Evolutionary conservation across 2,888 invertebrate species (phyloP), one percentile per base, ranked within the genome.

Genomic region (Drosophila meridionalis): DNA sequence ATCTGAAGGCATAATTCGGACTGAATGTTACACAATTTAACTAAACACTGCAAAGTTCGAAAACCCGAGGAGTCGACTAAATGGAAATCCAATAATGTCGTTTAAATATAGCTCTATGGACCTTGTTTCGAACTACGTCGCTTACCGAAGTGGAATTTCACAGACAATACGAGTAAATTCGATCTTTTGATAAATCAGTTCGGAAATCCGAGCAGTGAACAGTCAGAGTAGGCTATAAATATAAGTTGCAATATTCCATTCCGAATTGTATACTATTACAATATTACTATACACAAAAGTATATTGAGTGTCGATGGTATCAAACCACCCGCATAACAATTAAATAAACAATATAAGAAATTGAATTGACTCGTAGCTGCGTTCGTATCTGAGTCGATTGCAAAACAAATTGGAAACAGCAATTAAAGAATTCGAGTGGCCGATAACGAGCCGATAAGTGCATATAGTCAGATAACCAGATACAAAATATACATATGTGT

Each of bases 361-460:
- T 9, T 32, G 50, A n/a, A 50, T 32, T 34, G 32, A 6, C 4
- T 9, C 48, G 50, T 30, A 14, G 14, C 48, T 48, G 48, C 14
- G 48, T 48, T 48, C 8, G 14, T 9, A 32, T 50, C n/a, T 2
- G 6, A 32, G 26, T 40, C 55, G 28, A 30, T 45, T 45, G 45
- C 26, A 14, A 58, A 58, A 55, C 47, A 20, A 34, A 55, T 64
- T 47, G 52, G 38, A 12, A 62, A n/a, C 43, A n/a, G 26, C 40
- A 40, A 55, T 32, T 32, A 11, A 34, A 11, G 30, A 50, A 66
- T 36, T 28, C 26, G 34, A 50, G 48, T 45, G 36, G 7, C 45
- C 59, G 40, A 47, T 47, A 63, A 53, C 28, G 20, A 11, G 34
- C 28, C 42, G 50, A 48, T 50, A 60, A 42, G 20, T 52, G 12